Conservation (phyloP, 92 coral and sea anemone species). For the Bergia sp. region DNA sequence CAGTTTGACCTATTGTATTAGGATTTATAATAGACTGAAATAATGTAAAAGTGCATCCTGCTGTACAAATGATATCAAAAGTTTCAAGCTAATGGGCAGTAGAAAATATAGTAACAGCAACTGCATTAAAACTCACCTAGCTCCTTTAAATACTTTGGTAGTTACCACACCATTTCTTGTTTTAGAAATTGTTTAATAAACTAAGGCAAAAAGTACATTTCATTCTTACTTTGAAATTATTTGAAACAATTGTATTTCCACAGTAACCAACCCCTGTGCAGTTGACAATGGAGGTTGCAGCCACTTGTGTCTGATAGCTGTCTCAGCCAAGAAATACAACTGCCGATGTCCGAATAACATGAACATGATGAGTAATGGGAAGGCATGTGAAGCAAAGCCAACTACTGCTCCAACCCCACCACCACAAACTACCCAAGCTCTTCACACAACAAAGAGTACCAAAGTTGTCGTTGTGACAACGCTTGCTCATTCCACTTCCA, state of each 20-base stretch:
- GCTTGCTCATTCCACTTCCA: no score
- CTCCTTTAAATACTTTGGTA: no score
- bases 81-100: no score
- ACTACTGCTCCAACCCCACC: constrained; percentile 55
- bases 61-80: no score
- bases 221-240: no score
- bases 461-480: neutral
- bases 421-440: constrained; percentile 19
- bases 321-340: constrained; percentile 38
- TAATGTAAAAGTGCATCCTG: no score
- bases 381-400: constrained; percentile 58
- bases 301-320: constrained; percentile 87
- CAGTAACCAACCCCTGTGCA: constrained; percentile 77
- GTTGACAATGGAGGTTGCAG: constrained; percentile 90
- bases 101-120: no score
- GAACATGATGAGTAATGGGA: constrained; percentile 69
- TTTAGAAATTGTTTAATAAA: neutral
- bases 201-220: neutral
- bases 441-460: constrained; percentile 12
- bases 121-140: no score
- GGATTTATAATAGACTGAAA: no score
- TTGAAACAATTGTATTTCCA: neutral
- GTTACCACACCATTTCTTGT: neutral
- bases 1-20: no score
- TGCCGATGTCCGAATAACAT: constrained; percentile 91